A percentile compares a stretch with the other conserved stretches of the same genome.
phyloP scores from a whole-genome alignment of 2,797 vertebrate species.

The Phaenicophaeus curvirostris region DNA sequence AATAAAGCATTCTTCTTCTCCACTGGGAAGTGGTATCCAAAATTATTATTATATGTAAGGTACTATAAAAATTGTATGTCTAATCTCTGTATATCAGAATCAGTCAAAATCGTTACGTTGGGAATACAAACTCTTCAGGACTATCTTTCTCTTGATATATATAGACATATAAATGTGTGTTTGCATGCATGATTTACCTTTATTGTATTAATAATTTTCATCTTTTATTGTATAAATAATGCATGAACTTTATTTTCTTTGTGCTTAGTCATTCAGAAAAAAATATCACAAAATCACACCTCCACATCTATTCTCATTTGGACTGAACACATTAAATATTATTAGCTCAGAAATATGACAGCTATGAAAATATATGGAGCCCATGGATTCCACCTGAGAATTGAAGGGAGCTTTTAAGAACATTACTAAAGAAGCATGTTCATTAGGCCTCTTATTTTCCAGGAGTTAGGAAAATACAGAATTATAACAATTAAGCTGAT shows the following conservation, averaged over 20 bases:
- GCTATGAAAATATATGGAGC: background rate
- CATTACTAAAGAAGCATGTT: background rate
- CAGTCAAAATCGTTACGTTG: background rate
- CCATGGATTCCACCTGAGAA: background rate
- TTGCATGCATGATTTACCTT: background rate
- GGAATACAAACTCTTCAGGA: background rate
- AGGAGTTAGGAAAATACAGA: background rate
- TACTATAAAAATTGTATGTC: background rate
- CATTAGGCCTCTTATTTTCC: background rate
- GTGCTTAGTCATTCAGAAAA: slow-evolving; percentile 22
- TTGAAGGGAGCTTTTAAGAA: background rate
- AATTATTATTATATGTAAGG: background rate
- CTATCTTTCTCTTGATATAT: background rate
- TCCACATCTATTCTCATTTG: background rate
- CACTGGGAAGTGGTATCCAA: background rate
- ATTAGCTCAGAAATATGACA: slow-evolving; percentile 21
- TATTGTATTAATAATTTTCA: background rate
- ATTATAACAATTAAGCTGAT: background rate
- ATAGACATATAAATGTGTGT: background rate
- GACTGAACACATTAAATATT: background rate
- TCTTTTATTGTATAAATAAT: slow-evolving; percentile 22
- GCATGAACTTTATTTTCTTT: background rate
- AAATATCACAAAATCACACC: background rate
- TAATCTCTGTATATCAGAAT: background rate
- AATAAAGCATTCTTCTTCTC: background rate